Percentiles rank a stretch among this genome's conserved stretches.
Conservation (phyloP, 2,797 vertebrate genomes). For the Brotula barbata region DNA sequence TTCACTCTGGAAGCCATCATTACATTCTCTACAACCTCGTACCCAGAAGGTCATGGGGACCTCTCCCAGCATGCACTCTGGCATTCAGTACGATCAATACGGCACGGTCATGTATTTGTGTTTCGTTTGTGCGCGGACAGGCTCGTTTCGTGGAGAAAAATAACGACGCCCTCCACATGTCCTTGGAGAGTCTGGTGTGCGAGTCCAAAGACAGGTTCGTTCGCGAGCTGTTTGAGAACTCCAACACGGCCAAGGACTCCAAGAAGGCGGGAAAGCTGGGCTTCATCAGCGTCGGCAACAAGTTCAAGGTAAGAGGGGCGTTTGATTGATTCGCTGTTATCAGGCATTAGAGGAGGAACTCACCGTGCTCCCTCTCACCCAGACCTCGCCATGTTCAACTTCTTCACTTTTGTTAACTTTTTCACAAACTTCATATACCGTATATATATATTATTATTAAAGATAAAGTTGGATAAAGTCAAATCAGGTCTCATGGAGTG, state of each 20-base stretch:
- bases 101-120: too few species aligned
- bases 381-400: slow-evolving; percentile 47
- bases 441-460: slow-evolving; percentile 75
- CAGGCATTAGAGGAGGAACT: too few species aligned
- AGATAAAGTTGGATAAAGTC: slow-evolving; percentile 80
- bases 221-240: slow-evolving; percentile 92
- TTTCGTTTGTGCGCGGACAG: slow-evolving; percentile 74
- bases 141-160: slow-evolving; percentile 98
- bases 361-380: not conserved
- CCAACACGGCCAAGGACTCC: slow-evolving; percentile 88
- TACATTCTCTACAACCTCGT: too few species aligned
- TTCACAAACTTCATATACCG: too few species aligned
- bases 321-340: not conserved
- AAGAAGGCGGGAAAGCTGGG: slow-evolving; percentile 97
- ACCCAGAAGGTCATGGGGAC: too few species aligned
- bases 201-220: slow-evolving; percentile 98
- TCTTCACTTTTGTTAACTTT: slow-evolving; percentile 69
- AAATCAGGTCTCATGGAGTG: slow-evolving; percentile 78
- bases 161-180: slow-evolving; percentile 99
- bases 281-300: slow-evolving; percentile 99
- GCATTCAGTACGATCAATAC: too few species aligned
- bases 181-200: slow-evolving; percentile 93
- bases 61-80: too few species aligned
- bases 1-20: too few species aligned
- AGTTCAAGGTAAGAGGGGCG: slow-evolving; percentile 90